Conservation (phyloP, 2,888 invertebrate species). For the Dilophus febrilis region DNA sequence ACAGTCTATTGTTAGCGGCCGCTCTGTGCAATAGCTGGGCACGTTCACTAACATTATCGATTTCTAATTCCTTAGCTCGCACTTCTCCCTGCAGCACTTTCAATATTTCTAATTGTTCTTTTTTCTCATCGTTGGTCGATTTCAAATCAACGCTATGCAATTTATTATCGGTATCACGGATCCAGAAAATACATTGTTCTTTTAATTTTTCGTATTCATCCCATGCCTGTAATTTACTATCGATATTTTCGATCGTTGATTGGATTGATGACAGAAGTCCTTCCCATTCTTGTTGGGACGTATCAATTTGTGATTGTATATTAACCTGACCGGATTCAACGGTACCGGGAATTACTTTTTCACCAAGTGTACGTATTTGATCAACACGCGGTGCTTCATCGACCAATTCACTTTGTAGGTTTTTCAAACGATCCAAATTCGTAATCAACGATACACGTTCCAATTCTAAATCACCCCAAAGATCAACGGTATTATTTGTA, state of each 20-base stretch:
- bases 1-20: constrained; percentile 51
- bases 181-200: constrained; percentile 73
- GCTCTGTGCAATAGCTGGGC: constrained; percentile 70
- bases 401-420: constrained; percentile 56
- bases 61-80: constrained; percentile 77
- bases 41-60: constrained; percentile 81
- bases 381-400: constrained; percentile 76
- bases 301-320: constrained; percentile 73
- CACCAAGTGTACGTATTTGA: constrained; percentile 64
- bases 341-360: constrained; percentile 79
- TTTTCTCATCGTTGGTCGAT: constrained; percentile 64
- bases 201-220: constrained; percentile 75
- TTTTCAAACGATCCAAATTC: constrained; percentile 70
- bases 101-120: constrained; percentile 63
- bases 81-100: constrained; percentile 72
- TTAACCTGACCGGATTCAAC: constrained; percentile 66
- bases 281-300: constrained; percentile 82
- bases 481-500: constrained; percentile 60
- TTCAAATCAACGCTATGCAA: constrained; percentile 78
- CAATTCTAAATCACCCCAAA: constrained; percentile 69
- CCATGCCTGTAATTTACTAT: constrained; percentile 78
- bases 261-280: constrained; percentile 57
- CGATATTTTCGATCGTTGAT: constrained; percentile 60
- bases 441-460: constrained; percentile 73
- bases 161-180: constrained; percentile 71